A percentile compares a stretch with the other conserved stretches of the same genome.
phyloP scores from a whole-genome alignment of 2,888 invertebrate genomes.

The Apodemia zela region DNA sequence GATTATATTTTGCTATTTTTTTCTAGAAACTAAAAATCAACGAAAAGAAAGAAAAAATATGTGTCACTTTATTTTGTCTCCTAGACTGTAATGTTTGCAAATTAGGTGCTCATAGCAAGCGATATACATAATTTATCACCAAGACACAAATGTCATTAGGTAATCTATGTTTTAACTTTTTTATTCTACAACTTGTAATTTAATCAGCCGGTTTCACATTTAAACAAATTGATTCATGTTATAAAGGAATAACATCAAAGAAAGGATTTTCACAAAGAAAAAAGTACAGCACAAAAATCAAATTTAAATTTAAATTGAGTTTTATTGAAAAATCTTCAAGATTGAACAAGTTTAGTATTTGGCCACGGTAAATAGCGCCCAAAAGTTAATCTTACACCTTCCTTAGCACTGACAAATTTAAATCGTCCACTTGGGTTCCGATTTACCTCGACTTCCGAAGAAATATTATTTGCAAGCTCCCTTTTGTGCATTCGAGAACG shows the following conservation, averaged over 20 bases:
- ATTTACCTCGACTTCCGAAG: slow-evolving; percentile 56
- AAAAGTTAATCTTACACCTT: slow-evolving; percentile 21
- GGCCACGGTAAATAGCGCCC: slow-evolving; percentile 4
- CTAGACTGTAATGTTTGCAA: no score
- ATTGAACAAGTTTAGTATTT: slow-evolving; percentile 11
- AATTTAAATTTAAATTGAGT: not conserved
- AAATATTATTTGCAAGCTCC: slow-evolving; percentile 66
- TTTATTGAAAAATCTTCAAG: not conserved
- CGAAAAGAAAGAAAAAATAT: no score
- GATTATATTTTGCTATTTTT: no score
- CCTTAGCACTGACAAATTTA: slow-evolving; percentile 42
- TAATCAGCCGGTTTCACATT: not conserved
- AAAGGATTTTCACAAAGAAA: not conserved
- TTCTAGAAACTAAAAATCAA: no score
- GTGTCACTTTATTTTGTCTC: no score
- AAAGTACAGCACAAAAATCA: not conserved
- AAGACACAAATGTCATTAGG: no score
- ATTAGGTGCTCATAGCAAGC: no score
- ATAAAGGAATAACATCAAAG: not conserved
- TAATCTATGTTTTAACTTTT: not conserved
- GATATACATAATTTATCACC: no score
- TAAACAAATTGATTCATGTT: not conserved
- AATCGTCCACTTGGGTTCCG: slow-evolving; percentile 48
- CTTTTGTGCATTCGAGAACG: slow-evolving; percentile 48
- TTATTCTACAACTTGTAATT: not conserved